A percentile compares a stretch with the other conserved stretches of the same genome.
These are phyloP conservation scores for Patella ulyssiponensis DNA, from an alignment of 2,888 invertebrate genomes.

Conservation along the genomic window DNA sequence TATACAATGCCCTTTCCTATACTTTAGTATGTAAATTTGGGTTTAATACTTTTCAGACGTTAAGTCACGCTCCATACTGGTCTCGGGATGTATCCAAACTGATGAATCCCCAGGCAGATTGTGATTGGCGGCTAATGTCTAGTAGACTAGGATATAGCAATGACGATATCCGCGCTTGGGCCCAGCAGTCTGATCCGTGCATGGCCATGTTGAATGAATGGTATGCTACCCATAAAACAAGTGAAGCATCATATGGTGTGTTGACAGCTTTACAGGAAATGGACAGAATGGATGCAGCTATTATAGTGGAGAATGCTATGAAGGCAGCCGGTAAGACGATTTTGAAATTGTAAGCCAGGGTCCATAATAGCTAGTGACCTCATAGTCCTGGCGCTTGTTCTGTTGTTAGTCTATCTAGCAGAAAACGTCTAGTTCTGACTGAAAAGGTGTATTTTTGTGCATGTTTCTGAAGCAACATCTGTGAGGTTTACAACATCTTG, in stretches of 20 bases:
- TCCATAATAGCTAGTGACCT: no score
- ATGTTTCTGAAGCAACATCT: no score
- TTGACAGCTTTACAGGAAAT: slow-evolving; percentile 65
- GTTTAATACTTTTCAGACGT: slow-evolving; percentile 49
- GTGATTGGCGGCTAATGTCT: slow-evolving; percentile 68
- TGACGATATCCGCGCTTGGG: slow-evolving; percentile 67
- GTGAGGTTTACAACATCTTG: no score
- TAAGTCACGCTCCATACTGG: slow-evolving; percentile 68
- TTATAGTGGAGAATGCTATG: slow-evolving; percentile 67
- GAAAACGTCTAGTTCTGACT: no score
- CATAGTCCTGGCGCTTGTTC: no score
- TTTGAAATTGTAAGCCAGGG: no score
- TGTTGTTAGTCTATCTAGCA: no score
- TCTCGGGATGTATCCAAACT: slow-evolving; percentile 64
- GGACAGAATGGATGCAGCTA: slow-evolving; percentile 62
- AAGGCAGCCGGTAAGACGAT: slow-evolving; percentile 52
- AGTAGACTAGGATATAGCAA: slow-evolving; percentile 65
- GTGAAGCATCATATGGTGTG: slow-evolving; percentile 52
- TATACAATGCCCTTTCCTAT: neutral
- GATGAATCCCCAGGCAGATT: slow-evolving; percentile 58
- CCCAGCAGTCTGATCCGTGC: slow-evolving; percentile 66
- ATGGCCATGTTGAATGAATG: slow-evolving; percentile 69
- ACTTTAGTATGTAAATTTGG: neutral
- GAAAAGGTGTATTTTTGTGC: no score
- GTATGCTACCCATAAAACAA: slow-evolving; percentile 63